These are phyloP conservation scores for Pseudomugil tenellus DNA, from an alignment of 2,797 vertebrate genomes.

Conservation along the genomic window DNA sequence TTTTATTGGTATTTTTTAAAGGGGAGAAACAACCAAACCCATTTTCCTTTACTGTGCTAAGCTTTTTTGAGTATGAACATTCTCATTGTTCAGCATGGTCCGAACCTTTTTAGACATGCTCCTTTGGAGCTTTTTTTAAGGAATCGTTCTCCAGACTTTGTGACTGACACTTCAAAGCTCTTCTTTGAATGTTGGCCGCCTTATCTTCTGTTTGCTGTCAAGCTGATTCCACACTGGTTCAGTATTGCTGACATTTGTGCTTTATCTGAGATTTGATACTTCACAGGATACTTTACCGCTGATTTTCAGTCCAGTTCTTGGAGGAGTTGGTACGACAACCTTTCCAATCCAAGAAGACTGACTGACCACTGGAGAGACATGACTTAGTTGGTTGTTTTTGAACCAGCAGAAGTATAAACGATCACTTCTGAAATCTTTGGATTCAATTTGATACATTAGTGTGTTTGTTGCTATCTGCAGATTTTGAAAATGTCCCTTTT, in stretches of 20 bases:
- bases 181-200: neutral
- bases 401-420: neutral
- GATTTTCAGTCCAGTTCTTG: neutral
- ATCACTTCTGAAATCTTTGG: neutral
- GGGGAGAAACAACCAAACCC: neutral
- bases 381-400: no score
- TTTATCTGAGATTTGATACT: neutral
- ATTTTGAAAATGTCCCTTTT: neutral
- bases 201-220: neutral
- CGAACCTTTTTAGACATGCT: no score
- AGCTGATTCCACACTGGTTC: neutral
- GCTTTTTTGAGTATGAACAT: neutral
- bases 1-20: no score
- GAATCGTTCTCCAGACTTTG: no score
- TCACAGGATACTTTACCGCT: neutral
- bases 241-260: neutral
- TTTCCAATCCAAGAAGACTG: neutral
- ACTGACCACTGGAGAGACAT: no score
- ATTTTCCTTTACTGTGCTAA: neutral
- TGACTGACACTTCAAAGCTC: neutral
- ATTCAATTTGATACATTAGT: neutral
- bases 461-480: neutral
- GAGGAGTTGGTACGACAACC: neutral
- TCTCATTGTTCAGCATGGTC: neutral
- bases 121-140: no score